Evolutionary conservation across 1,140 invertebrate species (phyloP).

Genomic region (Microplitis mediator): DNA sequence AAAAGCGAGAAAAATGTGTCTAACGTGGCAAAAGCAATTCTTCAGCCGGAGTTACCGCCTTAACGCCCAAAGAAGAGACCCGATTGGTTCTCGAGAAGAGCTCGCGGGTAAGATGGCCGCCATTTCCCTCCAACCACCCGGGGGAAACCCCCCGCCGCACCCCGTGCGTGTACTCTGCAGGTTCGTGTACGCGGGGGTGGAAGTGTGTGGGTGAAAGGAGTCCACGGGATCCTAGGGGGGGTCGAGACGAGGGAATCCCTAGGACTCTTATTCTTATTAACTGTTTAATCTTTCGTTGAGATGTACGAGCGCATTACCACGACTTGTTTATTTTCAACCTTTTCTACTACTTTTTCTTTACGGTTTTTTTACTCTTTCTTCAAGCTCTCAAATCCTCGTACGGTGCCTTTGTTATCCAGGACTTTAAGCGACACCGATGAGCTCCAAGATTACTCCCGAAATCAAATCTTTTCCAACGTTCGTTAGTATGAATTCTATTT

Average conservation of each 20-base stretch:
- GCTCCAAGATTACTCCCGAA: constrained; percentile 14
- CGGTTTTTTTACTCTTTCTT: constrained; percentile 1
- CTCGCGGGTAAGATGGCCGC: constrained; percentile 62
- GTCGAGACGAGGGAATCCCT: constrained; percentile 42
- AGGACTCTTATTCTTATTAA: constrained; percentile 65
- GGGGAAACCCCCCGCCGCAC: constrained; percentile 49
- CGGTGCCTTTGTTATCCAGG: constrained; percentile 11
- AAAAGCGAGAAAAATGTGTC: constrained; percentile 66
- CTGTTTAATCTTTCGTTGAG: constrained; percentile 63
- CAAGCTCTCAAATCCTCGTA: constrained; percentile 4
- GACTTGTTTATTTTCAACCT: constrained; percentile 57
- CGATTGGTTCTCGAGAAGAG: constrained; percentile 63
- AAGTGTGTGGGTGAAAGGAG: constrained; percentile 30
- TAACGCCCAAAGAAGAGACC: constrained; percentile 56
- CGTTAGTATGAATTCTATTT: neutral
- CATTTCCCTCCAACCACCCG: constrained; percentile 63
- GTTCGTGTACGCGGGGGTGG: constrained; percentile 29
- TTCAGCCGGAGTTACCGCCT: constrained; percentile 63
- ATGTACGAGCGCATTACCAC: constrained; percentile 59
- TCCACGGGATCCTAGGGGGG: constrained; percentile 30
- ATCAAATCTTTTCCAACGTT: constrained; percentile 1
- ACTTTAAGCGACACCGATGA: constrained; percentile 16
- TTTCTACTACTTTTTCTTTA: constrained; percentile 5
- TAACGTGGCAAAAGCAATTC: constrained; percentile 63
- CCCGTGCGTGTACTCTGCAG: constrained; percentile 32